phyloP scores from a whole-genome alignment of 2,797 vertebrate species.

The Poecilia gillii region DNA sequence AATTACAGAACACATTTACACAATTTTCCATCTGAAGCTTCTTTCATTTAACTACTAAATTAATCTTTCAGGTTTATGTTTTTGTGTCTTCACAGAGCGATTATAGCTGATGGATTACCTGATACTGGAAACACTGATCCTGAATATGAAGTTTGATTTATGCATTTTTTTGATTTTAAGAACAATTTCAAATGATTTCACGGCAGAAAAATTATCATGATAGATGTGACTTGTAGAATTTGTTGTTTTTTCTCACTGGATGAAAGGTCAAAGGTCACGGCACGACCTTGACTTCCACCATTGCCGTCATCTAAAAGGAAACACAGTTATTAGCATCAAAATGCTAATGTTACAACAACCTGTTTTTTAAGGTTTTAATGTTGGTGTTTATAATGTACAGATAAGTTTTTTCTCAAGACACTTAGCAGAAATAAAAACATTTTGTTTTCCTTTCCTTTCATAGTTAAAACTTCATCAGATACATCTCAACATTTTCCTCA shows the following conservation, averaged over 20 bases:
- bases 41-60: not conserved
- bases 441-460: not conserved
- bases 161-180: not conserved
- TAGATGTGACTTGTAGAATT: not conserved
- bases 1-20: not conserved
- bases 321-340: not conserved
- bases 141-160: not conserved
- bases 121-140: not conserved
- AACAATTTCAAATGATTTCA: not conserved
- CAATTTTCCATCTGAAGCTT: not conserved
- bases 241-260: slow-evolving; percentile 23
- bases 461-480: not conserved
- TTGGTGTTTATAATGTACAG: not conserved
- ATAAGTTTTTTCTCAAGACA: not conserved
- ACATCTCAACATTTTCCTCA: not conserved
- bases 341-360: not conserved
- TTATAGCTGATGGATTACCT: not conserved
- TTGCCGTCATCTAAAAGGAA: slow-evolving; percentile 29
- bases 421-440: not conserved
- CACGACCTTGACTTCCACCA: not conserved
- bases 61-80: not conserved
- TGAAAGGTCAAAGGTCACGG: slow-evolving; percentile 1
- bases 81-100: not conserved
- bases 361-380: not conserved
- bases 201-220: not conserved